phyloP scores from a whole-genome alignment of 2,888 invertebrate genomes.

The Leptinotarsa juncta region DNA sequence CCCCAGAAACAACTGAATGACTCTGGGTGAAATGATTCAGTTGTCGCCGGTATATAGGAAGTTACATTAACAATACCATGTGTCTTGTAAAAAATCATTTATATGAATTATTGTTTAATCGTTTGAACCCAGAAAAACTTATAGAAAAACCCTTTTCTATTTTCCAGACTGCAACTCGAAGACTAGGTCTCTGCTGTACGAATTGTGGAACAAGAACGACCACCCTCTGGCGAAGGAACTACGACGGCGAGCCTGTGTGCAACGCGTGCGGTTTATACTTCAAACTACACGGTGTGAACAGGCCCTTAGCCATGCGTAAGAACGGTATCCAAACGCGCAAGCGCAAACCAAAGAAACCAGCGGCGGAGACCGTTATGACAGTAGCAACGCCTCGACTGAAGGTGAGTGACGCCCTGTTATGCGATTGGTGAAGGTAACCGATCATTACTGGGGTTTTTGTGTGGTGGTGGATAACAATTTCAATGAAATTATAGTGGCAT shows the following conservation, averaged over 20 bases:
- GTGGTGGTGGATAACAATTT: conserved; percentile 37
- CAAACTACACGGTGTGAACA: conserved; percentile 93
- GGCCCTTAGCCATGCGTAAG: conserved; percentile 95
- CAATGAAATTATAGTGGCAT: conserved; percentile 42
- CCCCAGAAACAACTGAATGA: too few relatives aligned
- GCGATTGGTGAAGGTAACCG: conserved; percentile 40
- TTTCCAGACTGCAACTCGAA: conserved; percentile 83
- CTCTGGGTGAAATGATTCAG: too few relatives aligned
- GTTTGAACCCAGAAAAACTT: too few relatives aligned
- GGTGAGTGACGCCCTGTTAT: conserved; percentile 54
- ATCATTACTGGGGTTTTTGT: conserved; percentile 3
- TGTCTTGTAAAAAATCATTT: too few relatives aligned
- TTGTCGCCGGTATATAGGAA: too few relatives aligned
- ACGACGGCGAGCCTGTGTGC: conserved; percentile 98
- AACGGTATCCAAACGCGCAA: conserved; percentile 97
- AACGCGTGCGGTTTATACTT: conserved; percentile 98
- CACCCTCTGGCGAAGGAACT: conserved; percentile 97
- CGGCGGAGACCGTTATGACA: conserved; percentile 64
- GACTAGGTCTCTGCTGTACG: conserved; percentile 92
- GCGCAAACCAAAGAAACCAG: conserved; percentile 88
- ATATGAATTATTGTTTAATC: too few relatives aligned
- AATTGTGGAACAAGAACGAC: conserved; percentile 98
- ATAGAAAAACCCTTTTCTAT: too few relatives aligned
- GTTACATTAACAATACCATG: too few relatives aligned
- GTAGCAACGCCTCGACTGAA: conserved; percentile 61